Conservation (phyloP, 1,140 invertebrate genomes). For the Brachionus asplanchnoidis region DNA sequence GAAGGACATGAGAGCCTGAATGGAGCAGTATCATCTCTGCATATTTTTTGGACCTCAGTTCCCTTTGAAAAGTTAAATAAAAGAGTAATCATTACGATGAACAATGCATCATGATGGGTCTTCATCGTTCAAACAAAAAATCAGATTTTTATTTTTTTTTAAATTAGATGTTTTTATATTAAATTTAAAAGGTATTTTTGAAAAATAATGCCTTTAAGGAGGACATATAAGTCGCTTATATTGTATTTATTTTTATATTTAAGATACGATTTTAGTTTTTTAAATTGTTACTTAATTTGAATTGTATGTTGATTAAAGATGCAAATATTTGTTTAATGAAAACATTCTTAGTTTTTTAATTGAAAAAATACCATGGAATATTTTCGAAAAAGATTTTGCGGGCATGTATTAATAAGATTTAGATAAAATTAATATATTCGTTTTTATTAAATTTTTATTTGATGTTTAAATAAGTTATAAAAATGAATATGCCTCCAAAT, state of each 20-base stretch:
- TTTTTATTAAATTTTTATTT: not conserved
- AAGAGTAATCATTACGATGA: not conserved
- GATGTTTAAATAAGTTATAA: not conserved
- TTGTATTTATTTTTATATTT: slow-evolving; percentile 7
- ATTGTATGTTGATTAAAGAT: not conserved
- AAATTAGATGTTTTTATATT: not conserved
- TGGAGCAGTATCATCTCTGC: not conserved
- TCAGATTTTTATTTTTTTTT: not conserved
- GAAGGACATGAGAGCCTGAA: not conserved
- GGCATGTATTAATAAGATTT: not conserved
- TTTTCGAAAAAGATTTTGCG: not conserved
- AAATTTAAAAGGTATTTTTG: not conserved
- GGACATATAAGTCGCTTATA: not conserved
- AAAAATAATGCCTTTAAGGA: not conserved
- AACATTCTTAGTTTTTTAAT: not conserved
- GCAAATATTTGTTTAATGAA: not conserved
- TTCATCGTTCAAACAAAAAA: not conserved
- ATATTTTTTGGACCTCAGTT: slow-evolving; percentile 12
- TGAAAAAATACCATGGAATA: not conserved
- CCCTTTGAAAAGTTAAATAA: not conserved
- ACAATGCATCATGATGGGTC: not conserved
- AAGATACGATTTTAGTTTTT: slow-evolving; percentile 4
- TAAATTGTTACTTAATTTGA: slow-evolving; percentile 5
- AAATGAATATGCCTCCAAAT: not conserved
- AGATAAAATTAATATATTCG: not conserved